A percentile compares a stretch with the other conserved stretches of the same genome.
phyloP scores from a whole-genome alignment of 2,888 invertebrate genomes.

The Trimorus sp. region DNA sequence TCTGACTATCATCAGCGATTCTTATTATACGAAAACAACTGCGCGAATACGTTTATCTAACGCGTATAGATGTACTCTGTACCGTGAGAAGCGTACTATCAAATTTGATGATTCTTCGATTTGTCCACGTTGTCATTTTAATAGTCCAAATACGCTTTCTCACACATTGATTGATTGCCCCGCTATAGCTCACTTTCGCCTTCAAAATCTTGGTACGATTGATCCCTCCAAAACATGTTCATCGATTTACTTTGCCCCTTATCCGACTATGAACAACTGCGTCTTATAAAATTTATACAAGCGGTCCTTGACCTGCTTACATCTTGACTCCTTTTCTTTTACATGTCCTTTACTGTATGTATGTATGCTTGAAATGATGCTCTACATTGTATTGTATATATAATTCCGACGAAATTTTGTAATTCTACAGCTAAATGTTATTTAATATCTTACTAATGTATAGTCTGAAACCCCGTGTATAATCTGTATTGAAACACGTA shows the following conservation, averaged over 20 bases:
- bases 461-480: too few relatives aligned
- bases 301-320: not conserved
- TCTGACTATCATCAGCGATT: not conserved
- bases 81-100: not conserved
- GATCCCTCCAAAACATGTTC: not conserved
- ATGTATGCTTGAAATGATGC: too few relatives aligned
- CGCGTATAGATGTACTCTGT: not conserved
- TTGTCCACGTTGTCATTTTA: not conserved
- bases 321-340: too few relatives aligned
- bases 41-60: slow-evolving; percentile 3
- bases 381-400: too few relatives aligned
- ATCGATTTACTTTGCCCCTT: not conserved
- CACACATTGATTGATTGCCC: not conserved
- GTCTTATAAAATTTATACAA: slow-evolving; percentile 2
- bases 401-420: too few relatives aligned
- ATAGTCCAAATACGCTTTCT: not conserved
- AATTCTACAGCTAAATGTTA: too few relatives aligned
- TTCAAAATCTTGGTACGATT: not conserved
- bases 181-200: not conserved
- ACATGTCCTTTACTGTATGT: too few relatives aligned
- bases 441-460: too few relatives aligned
- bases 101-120: not conserved
- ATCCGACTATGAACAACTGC: not conserved
- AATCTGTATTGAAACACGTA: too few relatives aligned
- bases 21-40: not conserved